Evolutionary conservation across 2,888 invertebrate species (phyloP).

Genomic region (Coelogynopora nodosa): DNA sequence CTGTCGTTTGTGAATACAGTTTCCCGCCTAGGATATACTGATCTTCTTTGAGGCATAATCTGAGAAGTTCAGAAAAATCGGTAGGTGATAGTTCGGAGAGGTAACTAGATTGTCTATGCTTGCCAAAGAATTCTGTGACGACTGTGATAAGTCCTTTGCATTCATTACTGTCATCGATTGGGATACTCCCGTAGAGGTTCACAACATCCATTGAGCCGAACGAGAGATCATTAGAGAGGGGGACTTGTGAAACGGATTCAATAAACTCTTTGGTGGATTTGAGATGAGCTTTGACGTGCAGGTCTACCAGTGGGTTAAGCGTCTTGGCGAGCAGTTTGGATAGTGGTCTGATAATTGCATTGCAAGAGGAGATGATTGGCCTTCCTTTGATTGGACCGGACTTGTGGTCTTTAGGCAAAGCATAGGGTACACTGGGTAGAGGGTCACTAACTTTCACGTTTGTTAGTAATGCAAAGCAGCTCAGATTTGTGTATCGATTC

Average conservation of each 20-base stretch:
- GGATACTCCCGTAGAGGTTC: constrained; percentile 33
- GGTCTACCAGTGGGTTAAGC: not conserved
- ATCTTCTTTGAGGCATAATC: not conserved
- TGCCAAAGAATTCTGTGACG: constrained; percentile 33
- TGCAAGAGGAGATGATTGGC: not conserved
- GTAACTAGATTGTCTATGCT: constrained; percentile 1
- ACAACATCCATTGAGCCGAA: constrained; percentile 14
- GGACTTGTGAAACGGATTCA: constrained; percentile 5
- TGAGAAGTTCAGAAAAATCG: not conserved
- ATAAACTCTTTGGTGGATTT: constrained; percentile 21
- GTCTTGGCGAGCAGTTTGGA: not conserved
- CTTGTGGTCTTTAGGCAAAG: not conserved
- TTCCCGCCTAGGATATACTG: not conserved
- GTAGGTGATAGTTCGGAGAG: constrained; percentile 5
- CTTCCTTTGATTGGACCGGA: not conserved
- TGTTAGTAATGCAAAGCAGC: constrained; percentile 7
- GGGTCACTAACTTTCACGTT: not conserved
- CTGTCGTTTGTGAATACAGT: not conserved
- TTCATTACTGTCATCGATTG: constrained; percentile 26
- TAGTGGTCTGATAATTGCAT: not conserved
- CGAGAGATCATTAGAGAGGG: not conserved
- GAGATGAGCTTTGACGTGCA: constrained; percentile 2
- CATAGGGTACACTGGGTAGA: not conserved
- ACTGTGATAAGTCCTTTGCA: constrained; percentile 20
- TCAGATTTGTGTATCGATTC: constrained; percentile 7